Percentiles rank a stretch among this genome's conserved stretches.
Evolutionary conservation across 2,797 vertebrate species (phyloP).

Genomic region (Halcyon badia): DNA sequence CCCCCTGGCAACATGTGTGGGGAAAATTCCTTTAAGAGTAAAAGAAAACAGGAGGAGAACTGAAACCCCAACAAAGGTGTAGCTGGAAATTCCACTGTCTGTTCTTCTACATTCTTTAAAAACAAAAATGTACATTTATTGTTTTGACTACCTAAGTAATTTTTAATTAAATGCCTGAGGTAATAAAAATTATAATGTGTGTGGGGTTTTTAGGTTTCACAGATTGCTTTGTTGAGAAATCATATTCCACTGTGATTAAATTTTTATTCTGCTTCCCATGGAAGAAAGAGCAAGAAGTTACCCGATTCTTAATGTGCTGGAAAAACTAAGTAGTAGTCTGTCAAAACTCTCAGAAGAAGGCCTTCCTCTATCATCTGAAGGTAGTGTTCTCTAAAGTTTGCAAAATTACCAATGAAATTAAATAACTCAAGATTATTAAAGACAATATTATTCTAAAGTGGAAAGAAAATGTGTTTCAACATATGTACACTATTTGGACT

Average conservation of each 20-base stretch:
- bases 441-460: neutral
- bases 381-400: neutral
- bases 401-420: neutral
- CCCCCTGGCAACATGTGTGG: too few relatives aligned
- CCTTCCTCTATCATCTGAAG: neutral
- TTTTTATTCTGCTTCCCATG: neutral
- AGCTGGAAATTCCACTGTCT: neutral
- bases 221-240: neutral
- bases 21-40: too few relatives aligned
- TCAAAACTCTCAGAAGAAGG: neutral
- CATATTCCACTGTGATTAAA: neutral
- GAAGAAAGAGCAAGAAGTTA: neutral
- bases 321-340: neutral
- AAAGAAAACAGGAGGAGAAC: too few relatives aligned
- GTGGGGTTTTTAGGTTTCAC: neutral
- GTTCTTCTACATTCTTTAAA: neutral
- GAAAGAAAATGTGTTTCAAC: neutral
- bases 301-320: neutral
- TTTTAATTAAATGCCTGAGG: neutral
- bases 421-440: neutral
- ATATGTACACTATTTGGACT: neutral
- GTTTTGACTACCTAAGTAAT: neutral
- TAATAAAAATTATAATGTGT: neutral
- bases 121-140: neutral
- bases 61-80: too few relatives aligned